Evolutionary conservation across 2,113 vertebrate species (phyloP), one percentile per base, ranked within the genome.

Genomic region (Aldabrachelys gigantea): DNA sequence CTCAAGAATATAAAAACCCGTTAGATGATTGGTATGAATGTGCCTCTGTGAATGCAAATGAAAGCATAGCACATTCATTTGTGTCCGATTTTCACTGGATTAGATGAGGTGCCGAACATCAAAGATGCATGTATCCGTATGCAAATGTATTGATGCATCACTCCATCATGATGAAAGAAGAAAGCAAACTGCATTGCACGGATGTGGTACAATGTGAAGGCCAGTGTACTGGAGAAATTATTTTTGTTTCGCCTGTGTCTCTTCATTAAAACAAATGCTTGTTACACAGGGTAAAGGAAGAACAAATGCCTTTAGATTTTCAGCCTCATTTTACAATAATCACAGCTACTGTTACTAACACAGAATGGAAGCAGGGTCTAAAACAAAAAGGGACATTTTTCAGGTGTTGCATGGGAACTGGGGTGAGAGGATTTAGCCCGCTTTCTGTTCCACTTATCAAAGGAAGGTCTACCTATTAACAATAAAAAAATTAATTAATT

Each of bases 101-200:
- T 89, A 87, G 80, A 53, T 0, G 1, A 78, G 79, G 52, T 75
- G 47, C 89, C 65, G 75, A 24, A 38, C 82, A 82, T 82, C 90
- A 79, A 72, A 57, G 93, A 84, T 78, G 84, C 13, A 29, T 69
- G 83, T 54, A 89, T 2, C 81, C 1, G 5, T 35, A 84, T 84
- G 89, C 91, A 90, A 94, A 89, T 85, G 85, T 85, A 91, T 85
- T 83, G 75, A 13, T 0, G 81, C 83, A 41, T 54, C 0, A 9
- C 54, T 96, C 86, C 54, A 56, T 54, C 89, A 75, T 82, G 82
- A 91, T 57, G 92, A 89, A 92, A 94, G 80, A 80, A 88, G 81
- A 92, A 54, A 84, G 83, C 91, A 90, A 91, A 82, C 22, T 72
- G 88, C 82, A 80, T 41, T 0, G 0, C 1, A 24, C 38, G 92